Evolutionary conservation across 1,140 invertebrate genomes (phyloP).

Genomic region (Cecropterus lyciades): DNA sequence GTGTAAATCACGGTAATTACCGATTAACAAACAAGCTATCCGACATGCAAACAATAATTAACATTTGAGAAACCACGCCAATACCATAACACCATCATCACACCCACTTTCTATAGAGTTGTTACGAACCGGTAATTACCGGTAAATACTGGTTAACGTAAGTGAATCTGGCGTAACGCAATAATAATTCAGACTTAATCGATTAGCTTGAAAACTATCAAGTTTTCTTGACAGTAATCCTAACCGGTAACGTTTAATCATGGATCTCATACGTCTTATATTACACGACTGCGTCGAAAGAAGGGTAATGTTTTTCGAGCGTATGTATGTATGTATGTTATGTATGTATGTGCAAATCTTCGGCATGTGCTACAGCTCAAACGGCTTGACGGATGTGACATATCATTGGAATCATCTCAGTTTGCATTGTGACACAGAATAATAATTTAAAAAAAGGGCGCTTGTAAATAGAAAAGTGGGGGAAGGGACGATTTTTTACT

Average conservation of each 20-base stretch:
- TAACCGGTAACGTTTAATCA: not conserved
- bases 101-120: conserved; percentile 30
- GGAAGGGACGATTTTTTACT: too few species aligned
- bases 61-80: conserved; percentile 21
- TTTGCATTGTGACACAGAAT: too few species aligned
- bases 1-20: conserved; percentile 23
- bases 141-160: not conserved
- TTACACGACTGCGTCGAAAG: too few species aligned
- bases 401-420: too few species aligned
- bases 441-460: too few species aligned
- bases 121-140: conserved; percentile 21
- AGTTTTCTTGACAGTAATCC: not conserved
- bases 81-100: conserved; percentile 15
- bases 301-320: too few species aligned
- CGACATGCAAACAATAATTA: conserved; percentile 26
- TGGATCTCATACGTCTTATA: too few species aligned
- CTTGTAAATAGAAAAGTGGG: too few species aligned
- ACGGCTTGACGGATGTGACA: too few species aligned
- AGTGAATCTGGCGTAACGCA: conserved; percentile 10
- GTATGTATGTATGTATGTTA: too few species aligned
- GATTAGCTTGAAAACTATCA: conserved; percentile 19
- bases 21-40: conserved; percentile 25
- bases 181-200: conserved; percentile 23
- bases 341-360: too few species aligned
- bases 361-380: too few species aligned